Evolutionary conservation across 2,113 vertebrate species (phyloP).

Genomic region (Campylomormyrus tamandua): DNA sequence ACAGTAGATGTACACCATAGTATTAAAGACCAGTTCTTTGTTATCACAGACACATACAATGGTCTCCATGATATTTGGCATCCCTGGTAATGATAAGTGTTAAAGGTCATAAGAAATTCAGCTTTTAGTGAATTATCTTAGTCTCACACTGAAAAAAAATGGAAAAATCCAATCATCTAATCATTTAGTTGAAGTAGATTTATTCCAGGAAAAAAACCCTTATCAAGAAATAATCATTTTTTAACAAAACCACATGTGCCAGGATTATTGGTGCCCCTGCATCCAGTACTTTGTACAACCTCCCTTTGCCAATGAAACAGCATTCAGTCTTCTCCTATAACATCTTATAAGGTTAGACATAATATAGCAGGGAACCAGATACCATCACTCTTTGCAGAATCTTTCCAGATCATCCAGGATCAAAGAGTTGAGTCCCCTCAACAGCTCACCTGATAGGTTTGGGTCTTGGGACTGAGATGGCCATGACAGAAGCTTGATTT

Average conservation of each 20-base stretch:
- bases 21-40: neutral
- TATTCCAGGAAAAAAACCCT: neutral
- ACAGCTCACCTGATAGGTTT: neutral
- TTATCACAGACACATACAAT: neutral
- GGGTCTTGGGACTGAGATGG: neutral
- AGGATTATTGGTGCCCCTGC: neutral
- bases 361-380: neutral
- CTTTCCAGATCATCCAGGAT: neutral
- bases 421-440: neutral
- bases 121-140: neutral
- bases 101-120: neutral
- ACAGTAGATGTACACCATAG: neutral
- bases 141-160: neutral
- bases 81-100: neutral
- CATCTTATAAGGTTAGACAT: neutral
- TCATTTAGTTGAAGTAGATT: neutral
- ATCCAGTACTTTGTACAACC: neutral
- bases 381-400: neutral
- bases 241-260: neutral
- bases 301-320: neutral
- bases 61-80: neutral
- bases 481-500: neutral
- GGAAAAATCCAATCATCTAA: neutral
- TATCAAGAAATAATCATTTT: neutral
- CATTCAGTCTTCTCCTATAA: neutral